A percentile compares a stretch with the other conserved stretches of the same genome.
Evolutionary conservation across 53 echinoderm and acorn worm species (phyloP).

Genomic region (Echinarachnius parma): DNA sequence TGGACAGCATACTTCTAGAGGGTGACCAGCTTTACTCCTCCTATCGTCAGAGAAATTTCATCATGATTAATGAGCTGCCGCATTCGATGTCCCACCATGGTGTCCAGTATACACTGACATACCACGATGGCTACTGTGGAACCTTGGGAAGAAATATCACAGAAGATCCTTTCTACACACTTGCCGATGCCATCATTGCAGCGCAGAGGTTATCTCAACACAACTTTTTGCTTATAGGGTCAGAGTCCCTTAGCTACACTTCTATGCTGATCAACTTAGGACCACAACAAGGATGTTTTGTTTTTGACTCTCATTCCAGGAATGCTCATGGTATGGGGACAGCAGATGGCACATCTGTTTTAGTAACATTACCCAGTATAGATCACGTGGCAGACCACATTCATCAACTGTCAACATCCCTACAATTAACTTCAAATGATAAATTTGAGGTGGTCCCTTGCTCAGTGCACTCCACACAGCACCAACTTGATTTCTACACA

Average conservation of each 20-base stretch:
- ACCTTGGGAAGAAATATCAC: slow-evolving; percentile 11
- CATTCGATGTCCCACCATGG: slow-evolving; percentile 8
- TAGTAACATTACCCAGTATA: slow-evolving; percentile 13
- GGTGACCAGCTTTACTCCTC: slow-evolving; percentile 19
- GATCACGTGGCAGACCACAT: slow-evolving; percentile 11
- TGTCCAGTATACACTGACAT: slow-evolving; percentile 10
- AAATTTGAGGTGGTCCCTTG: slow-evolving; percentile 13
- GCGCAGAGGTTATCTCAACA: slow-evolving; percentile 11
- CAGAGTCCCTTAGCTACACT: slow-evolving; percentile 5
- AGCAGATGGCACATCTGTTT: slow-evolving; percentile 13
- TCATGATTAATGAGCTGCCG: slow-evolving; percentile 13
- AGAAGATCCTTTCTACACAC: slow-evolving; percentile 12
- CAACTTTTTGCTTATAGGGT: slow-evolving; percentile 11
- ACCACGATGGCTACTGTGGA: slow-evolving; percentile 19
- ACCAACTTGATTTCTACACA: slow-evolving; percentile 1
- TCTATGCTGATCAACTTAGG: slow-evolving; percentile 12
- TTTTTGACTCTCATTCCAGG: slow-evolving; percentile 16
- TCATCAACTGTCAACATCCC: slow-evolving; percentile 11
- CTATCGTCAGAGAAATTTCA: background rate
- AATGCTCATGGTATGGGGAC: slow-evolving; percentile 13
- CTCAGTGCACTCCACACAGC: slow-evolving; percentile 8
- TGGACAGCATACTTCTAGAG: slow-evolving; percentile 10
- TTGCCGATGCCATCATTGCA: slow-evolving; percentile 14
- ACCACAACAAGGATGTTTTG: slow-evolving; percentile 13
- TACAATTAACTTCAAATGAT: slow-evolving; percentile 10